Evolutionary conservation across 2,888 invertebrate genomes (phyloP), one percentile per base, ranked within the genome.

Genomic region (Tetramorium bicarinatum): DNA sequence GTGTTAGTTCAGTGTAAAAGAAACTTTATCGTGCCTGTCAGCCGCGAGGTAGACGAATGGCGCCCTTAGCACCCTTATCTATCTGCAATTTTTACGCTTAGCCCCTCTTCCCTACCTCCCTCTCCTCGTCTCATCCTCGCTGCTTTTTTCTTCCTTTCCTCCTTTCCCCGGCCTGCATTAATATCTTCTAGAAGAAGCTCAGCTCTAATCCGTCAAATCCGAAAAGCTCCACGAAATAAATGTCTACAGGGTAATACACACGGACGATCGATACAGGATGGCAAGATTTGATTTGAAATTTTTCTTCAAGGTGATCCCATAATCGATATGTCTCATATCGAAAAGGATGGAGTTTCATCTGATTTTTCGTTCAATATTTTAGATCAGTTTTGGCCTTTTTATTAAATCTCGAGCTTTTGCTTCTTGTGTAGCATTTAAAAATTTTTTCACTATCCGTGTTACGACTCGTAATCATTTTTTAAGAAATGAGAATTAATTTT

Each of bases 11-110:
- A 77, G 84, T 71, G 86, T 76, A 87, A 88, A 89, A 91, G 91
- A 91, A 92, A 89, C 88, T 91, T 92, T 92, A 92, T 92, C 92
- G 90, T 87, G 82, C 83, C 91, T 90, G 91, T 92, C 92, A 91
- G 87, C 82, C 83, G 71, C 87, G 88, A 86, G 86, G 90, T 88
- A 91, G 90, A 92, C 91, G 91, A 91, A 92, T 91, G 90, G 89
- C 91, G 84, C 86, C 90, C 88, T 91, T 89, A 90, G 85, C 91
- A 85, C 87, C 84, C 89, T 91, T 88, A 90, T 91, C 91, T 91
- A 90, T 88, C 91, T 84, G 87, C 87, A 90, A 91, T 91, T 92
- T 90, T 91, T 91, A 88, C 90, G 85, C 86, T 84, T 84, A 82
- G 76, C 69, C 85, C 75, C 69, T 80, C 83, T 59, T 47, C 82